Evolutionary conservation across 1,140 invertebrate species (phyloP), one percentile per base, ranked within the genome.

Genomic region (Metopolophium dirhodum): DNA sequence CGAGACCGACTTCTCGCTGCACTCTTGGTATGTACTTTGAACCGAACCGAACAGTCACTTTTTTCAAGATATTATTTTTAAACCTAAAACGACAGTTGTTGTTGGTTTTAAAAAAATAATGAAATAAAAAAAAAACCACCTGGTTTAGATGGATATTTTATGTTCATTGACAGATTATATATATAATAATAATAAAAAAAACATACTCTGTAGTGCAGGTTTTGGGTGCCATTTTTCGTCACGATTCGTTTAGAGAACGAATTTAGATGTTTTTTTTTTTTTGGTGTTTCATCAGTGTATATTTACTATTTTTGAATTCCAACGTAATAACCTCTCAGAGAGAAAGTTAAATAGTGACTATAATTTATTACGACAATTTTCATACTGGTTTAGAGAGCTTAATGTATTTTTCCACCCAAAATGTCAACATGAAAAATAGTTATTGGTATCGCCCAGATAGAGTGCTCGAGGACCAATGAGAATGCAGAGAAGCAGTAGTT

Each of bases 361-460:
- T 90, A 90, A 90, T 90, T 90, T 90, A 90, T 90, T 61, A 61
- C 54, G 54, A 90, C 51, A 41, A 90, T 90, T 37, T 61, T 57
- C 35, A 41, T 37, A 37, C 88, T 9, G 88, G 88, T 41, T 61
- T 51, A n/a, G 9, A 57, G 23, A 23, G 18, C 51, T 61, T 90
- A 90, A 90, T 90, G 88, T 37, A 90, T 57, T 57, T 90, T 57
- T 54, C 86, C 88, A 35, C n/a, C 49, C 49, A 57, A 90, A 89
- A 90, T 90, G 51, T 90, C 49, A 57, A 90, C 88, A 57, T 61
- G 54, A 41, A n/a, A 57, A 61, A 61, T 90, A 61, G 49, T 89
- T 47, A 30, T 20, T n/a, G 49, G 22, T n/a, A 57, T 18, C 18
- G 88, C 51, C 23, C 3, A 20, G 20, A 51, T 51, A 14, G 35